Conservation (phyloP, 2,113 vertebrate species). For the Corythaeola cristata region DNA sequence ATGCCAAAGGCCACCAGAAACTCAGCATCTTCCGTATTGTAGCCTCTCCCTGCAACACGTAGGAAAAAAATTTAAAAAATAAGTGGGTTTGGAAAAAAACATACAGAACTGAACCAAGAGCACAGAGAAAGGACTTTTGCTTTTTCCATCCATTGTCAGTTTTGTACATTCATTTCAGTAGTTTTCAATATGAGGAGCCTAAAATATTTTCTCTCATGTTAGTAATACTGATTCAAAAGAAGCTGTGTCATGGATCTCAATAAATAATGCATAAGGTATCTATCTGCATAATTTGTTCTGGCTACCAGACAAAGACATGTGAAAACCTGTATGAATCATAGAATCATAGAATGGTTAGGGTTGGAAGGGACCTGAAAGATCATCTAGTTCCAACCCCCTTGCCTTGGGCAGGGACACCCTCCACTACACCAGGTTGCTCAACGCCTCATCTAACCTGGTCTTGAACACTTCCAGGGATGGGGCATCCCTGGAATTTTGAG, state of each 20-base stretch:
- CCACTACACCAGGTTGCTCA: too few species aligned
- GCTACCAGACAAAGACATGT: background rate
- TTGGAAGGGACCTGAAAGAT: too few species aligned
- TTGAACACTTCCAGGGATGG: too few species aligned
- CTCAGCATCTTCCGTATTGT: constrained; percentile 95
- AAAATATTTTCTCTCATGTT: background rate
- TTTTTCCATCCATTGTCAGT: background rate
- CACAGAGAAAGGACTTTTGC: background rate
- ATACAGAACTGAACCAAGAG: background rate
- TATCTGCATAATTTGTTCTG: constrained; percentile 10
- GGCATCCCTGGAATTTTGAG: background rate
- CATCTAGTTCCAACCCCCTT: too few species aligned
- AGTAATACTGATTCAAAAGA: background rate
- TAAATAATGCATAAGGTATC: background rate
- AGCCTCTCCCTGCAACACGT: constrained; percentile 85
- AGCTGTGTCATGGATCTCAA: background rate
- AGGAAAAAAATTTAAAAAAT: background rate
- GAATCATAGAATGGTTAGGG: too few species aligned
- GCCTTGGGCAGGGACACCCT: too few species aligned
- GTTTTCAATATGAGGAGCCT: background rate
- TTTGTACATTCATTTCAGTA: background rate
- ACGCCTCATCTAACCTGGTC: too few species aligned
- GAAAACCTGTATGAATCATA: background rate
- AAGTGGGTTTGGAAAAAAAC: background rate
- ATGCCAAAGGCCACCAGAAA: constrained; percentile 98